Evolutionary conservation across 2,113 vertebrate genomes (phyloP).

Genomic region (Nestor notabilis): DNA sequence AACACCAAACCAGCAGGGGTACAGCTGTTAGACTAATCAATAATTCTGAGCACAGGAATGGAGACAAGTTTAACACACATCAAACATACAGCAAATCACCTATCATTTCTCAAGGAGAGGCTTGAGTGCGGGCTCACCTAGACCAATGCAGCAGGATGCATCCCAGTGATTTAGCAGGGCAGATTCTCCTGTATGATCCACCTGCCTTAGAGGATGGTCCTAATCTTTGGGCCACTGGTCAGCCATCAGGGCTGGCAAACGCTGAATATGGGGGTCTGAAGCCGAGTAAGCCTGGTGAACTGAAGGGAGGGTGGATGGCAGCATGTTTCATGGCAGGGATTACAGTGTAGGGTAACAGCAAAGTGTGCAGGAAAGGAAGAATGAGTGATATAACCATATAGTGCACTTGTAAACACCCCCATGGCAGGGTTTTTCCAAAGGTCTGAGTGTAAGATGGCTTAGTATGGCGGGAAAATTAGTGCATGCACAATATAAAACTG

Average conservation of each 20-base stretch:
- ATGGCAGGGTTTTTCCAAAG: neutral
- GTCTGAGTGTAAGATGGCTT: neutral
- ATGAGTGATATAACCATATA: neutral
- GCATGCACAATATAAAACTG: neutral
- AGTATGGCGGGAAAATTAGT: accelerated
- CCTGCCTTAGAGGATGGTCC: neutral
- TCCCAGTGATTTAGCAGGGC: neutral
- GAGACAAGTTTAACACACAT: neutral
- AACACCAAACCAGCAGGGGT: neutral
- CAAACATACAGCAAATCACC: neutral
- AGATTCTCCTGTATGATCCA: accelerated
- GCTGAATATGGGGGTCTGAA: neutral
- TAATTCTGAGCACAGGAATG: conserved; percentile 2
- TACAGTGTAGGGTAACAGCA: neutral
- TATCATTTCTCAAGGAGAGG: neutral
- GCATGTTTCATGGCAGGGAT: neutral
- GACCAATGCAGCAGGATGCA: neutral
- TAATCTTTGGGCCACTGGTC: neutral
- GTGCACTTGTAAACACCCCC: neutral
- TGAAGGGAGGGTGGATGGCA: neutral
- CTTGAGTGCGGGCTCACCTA: neutral
- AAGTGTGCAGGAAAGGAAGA: neutral
- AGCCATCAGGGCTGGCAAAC: neutral
- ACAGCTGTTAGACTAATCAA: neutral
- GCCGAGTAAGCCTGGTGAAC: neutral